phyloP scores from a whole-genome alignment of 2,797 vertebrate species.

The Dromococcyx pavoninus region DNA sequence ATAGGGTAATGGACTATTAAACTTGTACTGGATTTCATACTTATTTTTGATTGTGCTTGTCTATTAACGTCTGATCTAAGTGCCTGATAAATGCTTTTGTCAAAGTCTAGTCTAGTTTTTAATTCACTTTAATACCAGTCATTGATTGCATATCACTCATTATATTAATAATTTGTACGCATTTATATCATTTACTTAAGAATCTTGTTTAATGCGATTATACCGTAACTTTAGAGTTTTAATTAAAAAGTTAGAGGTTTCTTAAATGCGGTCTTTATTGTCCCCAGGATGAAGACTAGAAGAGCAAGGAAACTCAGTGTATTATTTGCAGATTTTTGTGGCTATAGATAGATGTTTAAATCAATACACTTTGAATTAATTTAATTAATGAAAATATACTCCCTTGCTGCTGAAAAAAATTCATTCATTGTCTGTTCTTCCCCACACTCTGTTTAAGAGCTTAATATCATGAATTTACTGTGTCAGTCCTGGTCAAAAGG shows the following conservation, averaged over 20 bases:
- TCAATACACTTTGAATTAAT: neutral
- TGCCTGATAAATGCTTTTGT: neutral
- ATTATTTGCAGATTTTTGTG: neutral
- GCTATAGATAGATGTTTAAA: neutral
- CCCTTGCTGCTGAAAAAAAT: neutral
- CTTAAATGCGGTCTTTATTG: neutral
- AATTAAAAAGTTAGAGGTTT: neutral
- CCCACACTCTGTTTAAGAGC: neutral
- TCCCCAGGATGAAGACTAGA: neutral
- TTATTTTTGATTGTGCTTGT: slow-evolving; percentile 15
- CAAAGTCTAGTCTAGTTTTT: slow-evolving; percentile 14
- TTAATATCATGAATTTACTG: neutral
- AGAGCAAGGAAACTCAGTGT: neutral
- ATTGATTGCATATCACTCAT: neutral
- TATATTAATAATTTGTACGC: neutral
- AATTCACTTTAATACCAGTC: neutral
- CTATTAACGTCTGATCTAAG: slow-evolving; percentile 14
- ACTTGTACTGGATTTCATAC: neutral
- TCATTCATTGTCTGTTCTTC: neutral
- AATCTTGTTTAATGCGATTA: neutral
- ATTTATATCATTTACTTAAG: neutral
- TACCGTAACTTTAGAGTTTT: neutral
- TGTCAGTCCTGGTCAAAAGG: neutral
- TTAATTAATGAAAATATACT: neutral
- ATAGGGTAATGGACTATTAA: neutral